Evolutionary conservation across 2,888 invertebrate species (phyloP), one percentile per base, ranked within the genome.

Genomic region (Nowickia ferox): DNA sequence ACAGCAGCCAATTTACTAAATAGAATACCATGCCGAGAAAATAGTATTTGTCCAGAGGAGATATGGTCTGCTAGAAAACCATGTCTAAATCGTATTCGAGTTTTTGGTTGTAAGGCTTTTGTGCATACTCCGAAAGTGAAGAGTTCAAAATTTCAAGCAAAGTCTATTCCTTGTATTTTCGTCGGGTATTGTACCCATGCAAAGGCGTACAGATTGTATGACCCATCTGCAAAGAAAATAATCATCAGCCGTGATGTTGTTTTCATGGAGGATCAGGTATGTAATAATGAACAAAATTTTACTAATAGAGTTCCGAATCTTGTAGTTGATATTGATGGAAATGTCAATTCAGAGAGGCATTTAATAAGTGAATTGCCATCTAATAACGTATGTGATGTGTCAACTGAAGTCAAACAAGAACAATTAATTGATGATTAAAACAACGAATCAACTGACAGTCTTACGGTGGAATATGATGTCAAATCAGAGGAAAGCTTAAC

Each of bases 81-180:
- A 13, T 82, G 72, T 42, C 53, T 87, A 19, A 84, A 80, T 10
- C 71, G 80, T 68, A n/a, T 88, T 9, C 75, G 83, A 9, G 82
- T 87, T 0, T 89, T 88, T 78, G 88, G 87, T 0, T 87, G 87
- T 38, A 87, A 84, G 38, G 88, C 85, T 0, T 86, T 87, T 79
- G 86, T 82, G 0, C 86, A 88, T 19, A 57, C 85, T 1, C 87
- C 87, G 3, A 87, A 87, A 63, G 72, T 85, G 65, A 86, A 86
- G 51, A 84, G 86, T 17, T 61, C 19, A 5, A 87, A 88, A 40
- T 61, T 87, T 3, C 76, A 87, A n/a, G n/a, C 76, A n/a, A 87
- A 87, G 74, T 87, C 87, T 10, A 44, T 30, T 10, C 84, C 87
- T 17, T 88, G 84, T 48, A 74, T 88, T 68, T 51, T 87, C 22